Base-by-base conservation (phyloP, 2,113 vertebrate genomes). In the Cygnus buccinator region DNA sequence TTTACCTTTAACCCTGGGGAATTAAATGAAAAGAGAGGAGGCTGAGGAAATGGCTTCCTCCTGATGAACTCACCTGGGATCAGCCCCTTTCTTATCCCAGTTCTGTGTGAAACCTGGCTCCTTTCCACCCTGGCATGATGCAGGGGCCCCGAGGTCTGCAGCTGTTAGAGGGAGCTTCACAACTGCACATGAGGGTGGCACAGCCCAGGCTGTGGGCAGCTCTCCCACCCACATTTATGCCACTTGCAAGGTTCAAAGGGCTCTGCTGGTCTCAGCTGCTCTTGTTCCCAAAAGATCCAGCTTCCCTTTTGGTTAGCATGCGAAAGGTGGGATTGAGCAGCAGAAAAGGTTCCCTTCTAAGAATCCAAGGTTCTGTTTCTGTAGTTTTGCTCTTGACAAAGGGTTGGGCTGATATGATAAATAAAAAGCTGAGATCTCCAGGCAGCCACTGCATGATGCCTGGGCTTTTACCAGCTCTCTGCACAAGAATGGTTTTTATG, bases 401-500 rank as follows among this genome's bases (percentile, higher is more conserved):
- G 21, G 5, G 4, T 10, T 4, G 29, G 0, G 0, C 13, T 10
- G 61, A 17, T 22, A 22, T 4, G 31, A 33, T 2, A 2, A 23
- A 10, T 31, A 67, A 75, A 73, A 28, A 1, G 4, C 19, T 5
- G 2, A 0, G 0, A 3, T 16, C 20, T 29, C 15, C 6, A 87
- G 57, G 4, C 9, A 46, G 8, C 22, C 1, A 9, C 9, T 17
- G 23, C 43, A 14, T 1, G 8, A 10, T 16, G 33, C 28, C 6
- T 2, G 2, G 18, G 61, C 7, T 73, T 52, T 6, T 54, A 5
- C 5, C 31, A 6, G 3, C 1, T 13, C 28, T 12, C 35, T 58
- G 3, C 31, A 3, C 1, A 2, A 37, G 35, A 50, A 21, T 2
- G 23, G 9, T 0, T 12, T 50, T 28, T 3, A 1, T 4, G 3